Base-by-base conservation (phyloP, 2,113 vertebrate genomes). In the Grammomys dolichurus region DNA sequence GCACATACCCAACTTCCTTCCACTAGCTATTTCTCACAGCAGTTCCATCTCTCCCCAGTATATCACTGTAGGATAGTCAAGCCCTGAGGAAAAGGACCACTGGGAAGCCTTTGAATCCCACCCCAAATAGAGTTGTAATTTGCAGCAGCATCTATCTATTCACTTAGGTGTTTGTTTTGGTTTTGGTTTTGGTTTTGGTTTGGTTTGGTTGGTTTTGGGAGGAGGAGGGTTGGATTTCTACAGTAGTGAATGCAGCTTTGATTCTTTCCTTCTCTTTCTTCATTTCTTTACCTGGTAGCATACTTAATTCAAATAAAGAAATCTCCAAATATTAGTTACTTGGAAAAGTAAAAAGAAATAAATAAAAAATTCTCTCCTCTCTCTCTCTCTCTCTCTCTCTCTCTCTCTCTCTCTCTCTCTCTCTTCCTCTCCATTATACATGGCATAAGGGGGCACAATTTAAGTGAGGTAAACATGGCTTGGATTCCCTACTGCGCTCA, bases 221-320 rank as follows among this genome's bases (percentile, higher is more conserved):
- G 1, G 19, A 51, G 48, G 48, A 51, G 48, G 48, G 48, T 51
- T 51, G 48, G 13, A 36, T 63, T 94, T 26, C 12, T 65, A 51
- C 81, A 54, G 36, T 31, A 91, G 46, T 26, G 4, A 60, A 51
- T 51, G 5, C 16, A 60, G 6, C 19, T 84, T 93, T 95, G 58
- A 86, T 89, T 70, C 13, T 7, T 87, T 93, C 28, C 8, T 78
- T 70, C n/a, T 60, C 40, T 54, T 70, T 84, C 24, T 90, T 77
- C 58, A 16, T 46, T 1, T 6, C n/a, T 87, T 91, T 86, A 56
- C 48, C 4, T 93, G 56, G 20, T 51, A 72, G 12, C 26, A 0
- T 48, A 67, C 24, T 89, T 80, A 40, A 90, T 3, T 80, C 54
- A 90, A 73, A 36, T 31, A 24, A 28, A 94, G 77, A 87, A 87